phyloP scores from a whole-genome alignment of 1,140 invertebrate species.

The Panagrolaimus sp. region DNA sequence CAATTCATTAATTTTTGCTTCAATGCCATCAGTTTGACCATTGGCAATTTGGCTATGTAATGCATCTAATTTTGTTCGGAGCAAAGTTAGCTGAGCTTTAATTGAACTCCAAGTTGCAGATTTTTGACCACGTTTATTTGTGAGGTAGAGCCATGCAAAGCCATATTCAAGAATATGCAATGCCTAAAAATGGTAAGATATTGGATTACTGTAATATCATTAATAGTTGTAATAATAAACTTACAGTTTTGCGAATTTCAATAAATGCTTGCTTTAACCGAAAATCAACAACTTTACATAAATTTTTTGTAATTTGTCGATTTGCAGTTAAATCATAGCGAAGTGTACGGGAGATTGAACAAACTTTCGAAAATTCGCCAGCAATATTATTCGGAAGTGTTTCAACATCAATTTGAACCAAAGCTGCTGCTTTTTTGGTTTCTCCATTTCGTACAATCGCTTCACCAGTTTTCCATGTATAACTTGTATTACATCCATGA shows the following conservation, averaged over 20 bases:
- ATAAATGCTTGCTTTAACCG: conserved; percentile 21
- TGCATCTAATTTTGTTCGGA: conserved; percentile 21
- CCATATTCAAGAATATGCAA: conserved; percentile 24
- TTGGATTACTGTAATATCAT: background rate
- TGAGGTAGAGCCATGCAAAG: conserved; percentile 28
- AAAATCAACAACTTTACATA: conserved; percentile 20
- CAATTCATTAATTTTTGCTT: conserved; percentile 4
- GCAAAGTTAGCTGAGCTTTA: conserved; percentile 18
- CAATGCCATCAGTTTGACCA: background rate
- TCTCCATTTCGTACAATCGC: background rate
- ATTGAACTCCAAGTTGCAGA: conserved; percentile 7
- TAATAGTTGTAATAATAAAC: background rate
- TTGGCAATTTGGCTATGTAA: background rate
- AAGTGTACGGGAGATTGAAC: background rate
- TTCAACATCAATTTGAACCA: background rate
- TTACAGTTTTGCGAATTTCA: conserved; percentile 21
- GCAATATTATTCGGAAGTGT: background rate
- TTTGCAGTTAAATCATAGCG: conserved; percentile 17
- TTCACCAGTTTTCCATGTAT: conserved; percentile 23
- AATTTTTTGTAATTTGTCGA: conserved; percentile 19
- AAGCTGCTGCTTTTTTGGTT: background rate
- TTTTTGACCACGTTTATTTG: conserved; percentile 4
- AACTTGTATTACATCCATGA: conserved; percentile 10
- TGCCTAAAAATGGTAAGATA: conserved; percentile 13
- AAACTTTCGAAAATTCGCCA: background rate